These are phyloP conservation scores for Perca flavescens DNA, from an alignment of 2,113 vertebrate species.

Conservation along the genomic window DNA sequence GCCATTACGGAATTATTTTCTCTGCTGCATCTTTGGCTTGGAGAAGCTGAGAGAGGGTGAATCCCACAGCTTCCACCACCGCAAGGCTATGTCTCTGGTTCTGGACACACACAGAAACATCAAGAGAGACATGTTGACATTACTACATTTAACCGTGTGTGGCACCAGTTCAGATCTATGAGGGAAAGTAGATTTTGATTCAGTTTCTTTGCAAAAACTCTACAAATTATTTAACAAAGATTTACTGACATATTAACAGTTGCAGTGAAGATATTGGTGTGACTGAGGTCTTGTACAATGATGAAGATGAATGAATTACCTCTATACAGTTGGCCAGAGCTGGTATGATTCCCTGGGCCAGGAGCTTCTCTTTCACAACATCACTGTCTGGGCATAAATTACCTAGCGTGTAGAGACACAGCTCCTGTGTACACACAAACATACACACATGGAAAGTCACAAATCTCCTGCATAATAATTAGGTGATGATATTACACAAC, in stretches of 20 bases:
- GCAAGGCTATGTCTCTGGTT: constrained; percentile 89
- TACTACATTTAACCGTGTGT: background rate
- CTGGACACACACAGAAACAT: constrained; percentile 38
- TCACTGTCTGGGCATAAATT: constrained; percentile 92
- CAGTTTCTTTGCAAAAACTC: background rate
- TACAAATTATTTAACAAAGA: fast-evolving
- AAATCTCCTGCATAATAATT: background rate
- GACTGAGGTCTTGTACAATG: background rate
- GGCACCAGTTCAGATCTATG: background rate
- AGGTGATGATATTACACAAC: background rate
- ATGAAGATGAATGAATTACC: constrained; percentile 74
- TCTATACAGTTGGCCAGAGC: constrained; percentile 89
- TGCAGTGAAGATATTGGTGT: background rate
- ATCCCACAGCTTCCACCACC: constrained; percentile 93
- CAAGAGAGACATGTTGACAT: background rate
- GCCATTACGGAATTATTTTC: constrained; percentile 88
- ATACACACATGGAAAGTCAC: background rate
- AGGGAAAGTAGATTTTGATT: background rate
- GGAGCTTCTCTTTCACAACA: constrained; percentile 88
- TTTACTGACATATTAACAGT: background rate
- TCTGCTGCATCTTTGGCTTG: constrained; percentile 88
- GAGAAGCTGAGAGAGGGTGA: constrained; percentile 94
- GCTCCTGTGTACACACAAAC: constrained; percentile 84
- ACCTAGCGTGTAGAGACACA: constrained; percentile 95
- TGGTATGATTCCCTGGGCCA: constrained; percentile 93